Base-by-base conservation (phyloP, 2,797 vertebrate genomes). In the Acomys russatus region DNA sequence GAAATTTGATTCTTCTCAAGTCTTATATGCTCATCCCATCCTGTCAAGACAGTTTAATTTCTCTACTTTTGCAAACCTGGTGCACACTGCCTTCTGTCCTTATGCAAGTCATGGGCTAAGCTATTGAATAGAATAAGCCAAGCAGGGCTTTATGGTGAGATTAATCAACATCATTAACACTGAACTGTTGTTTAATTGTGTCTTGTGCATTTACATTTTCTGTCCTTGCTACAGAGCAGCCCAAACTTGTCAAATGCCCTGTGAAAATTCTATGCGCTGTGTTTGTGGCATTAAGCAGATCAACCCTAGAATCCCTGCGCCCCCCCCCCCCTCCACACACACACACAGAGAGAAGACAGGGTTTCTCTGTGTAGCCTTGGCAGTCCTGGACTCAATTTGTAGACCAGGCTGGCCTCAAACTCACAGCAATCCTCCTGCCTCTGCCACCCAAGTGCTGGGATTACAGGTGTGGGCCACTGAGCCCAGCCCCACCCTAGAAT, bases 61-160 rank as follows among this genome's bases (percentile, higher is more conserved):
- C 35, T 66, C 74, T 49, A 64, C 68, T 84, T 94, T 84, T 94
- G 51, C 12, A 95, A 91, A 78, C 78, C 44, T 92, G 68, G 78
- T 86, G 54, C 92, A 61, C 59, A 56, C 59, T 89, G 30, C 59
- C 23, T 94, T 87, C 7, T 30, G 33, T 86, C n/a, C 88, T n/a
- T 76, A 44, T 56, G 6, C 68, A 93, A 76, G 4, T 93, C 1
- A 1, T 73, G 59, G 71, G 56, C 92, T 91, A 68, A 92, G 96
- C 86, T 90, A 88, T 68, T 63, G 77, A 91, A 20, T 9, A 89
- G 15, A 77, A 30, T 77, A 94, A 94, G 71, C n/a, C 64, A 80
- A 95, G 70, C 22, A 8, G 83, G 90, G 71, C 83, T 66, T 44
- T 77, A 54, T 56, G 56, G 93, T 78, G 86, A 93, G 64, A 66